A percentile compares a stretch with the other conserved stretches of the same genome.
phyloP scores from a whole-genome alignment of 2,888 invertebrate genomes.

The Parnassius glacialis region DNA sequence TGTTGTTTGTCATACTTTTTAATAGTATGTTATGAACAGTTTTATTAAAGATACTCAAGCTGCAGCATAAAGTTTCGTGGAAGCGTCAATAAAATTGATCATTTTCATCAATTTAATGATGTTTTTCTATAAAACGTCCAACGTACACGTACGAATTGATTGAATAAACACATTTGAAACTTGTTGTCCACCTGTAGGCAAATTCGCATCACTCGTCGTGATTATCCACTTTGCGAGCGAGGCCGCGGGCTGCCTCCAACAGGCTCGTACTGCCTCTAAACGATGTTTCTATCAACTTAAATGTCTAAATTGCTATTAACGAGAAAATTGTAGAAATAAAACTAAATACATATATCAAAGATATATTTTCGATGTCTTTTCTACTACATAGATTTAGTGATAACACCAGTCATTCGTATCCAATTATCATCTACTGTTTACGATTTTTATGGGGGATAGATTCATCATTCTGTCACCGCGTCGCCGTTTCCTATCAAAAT shows the following conservation, averaged over 20 bases:
- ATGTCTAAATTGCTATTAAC: conserved; percentile 15
- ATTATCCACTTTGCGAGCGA: conserved; percentile 74
- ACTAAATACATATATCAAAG: too few relatives aligned
- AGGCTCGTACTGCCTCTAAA: conserved; percentile 19
- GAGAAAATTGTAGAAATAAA: background rate
- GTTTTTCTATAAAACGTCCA: conserved; percentile 17
- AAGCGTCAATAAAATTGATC: background rate
- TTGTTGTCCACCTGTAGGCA: conserved; percentile 61
- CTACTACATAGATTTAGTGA: too few relatives aligned
- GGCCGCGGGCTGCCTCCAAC: conserved; percentile 49
- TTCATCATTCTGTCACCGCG: too few relatives aligned
- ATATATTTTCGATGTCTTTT: too few relatives aligned
- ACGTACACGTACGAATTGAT: conserved; percentile 47
- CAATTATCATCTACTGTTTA: too few relatives aligned
- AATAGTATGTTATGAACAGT: background rate
- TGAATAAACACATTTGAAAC: conserved; percentile 57
- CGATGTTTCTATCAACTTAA: conserved; percentile 5
- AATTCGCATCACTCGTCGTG: conserved; percentile 58
- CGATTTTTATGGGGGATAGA: too few relatives aligned
- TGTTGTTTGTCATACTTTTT: too few relatives aligned
- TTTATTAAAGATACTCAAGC: background rate
- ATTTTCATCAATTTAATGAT: conserved; percentile 3
- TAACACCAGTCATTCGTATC: too few relatives aligned
- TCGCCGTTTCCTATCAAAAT: too few relatives aligned
- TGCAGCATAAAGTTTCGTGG: too few relatives aligned